Conservation (phyloP, 2,113 vertebrate genomes). For the Mobula hypostoma region DNA sequence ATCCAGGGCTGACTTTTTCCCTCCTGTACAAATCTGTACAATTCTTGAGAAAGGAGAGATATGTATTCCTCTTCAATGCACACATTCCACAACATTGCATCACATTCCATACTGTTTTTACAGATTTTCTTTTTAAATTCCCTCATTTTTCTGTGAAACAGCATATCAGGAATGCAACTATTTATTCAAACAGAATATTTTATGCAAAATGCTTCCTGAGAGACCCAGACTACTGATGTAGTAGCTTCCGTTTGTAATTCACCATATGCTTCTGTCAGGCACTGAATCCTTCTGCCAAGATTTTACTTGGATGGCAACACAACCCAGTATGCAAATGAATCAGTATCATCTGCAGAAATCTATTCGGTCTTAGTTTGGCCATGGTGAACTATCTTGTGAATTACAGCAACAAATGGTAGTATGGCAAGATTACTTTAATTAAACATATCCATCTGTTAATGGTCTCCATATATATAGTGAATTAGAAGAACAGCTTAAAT, state of each 20-base stretch:
- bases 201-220: conserved; percentile 33
- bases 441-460: conserved; percentile 58
- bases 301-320: conserved; percentile 13
- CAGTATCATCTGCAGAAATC: not conserved
- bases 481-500: conserved; percentile 51
- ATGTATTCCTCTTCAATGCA: not conserved
- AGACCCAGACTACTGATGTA: conserved; percentile 19
- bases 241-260: conserved; percentile 27
- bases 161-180: not conserved
- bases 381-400: conserved; percentile 57
- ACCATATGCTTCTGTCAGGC: conserved; percentile 33
- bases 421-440: conserved; percentile 63
- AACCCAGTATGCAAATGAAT: not conserved
- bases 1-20: not conserved
- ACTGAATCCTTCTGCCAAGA: conserved; percentile 7
- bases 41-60: not conserved
- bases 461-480: conserved; percentile 45
- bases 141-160: not conserved
- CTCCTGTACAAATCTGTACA: not conserved
- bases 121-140: not conserved
- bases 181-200: conserved; percentile 27
- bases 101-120: not conserved
- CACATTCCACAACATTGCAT: not conserved
- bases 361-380: conserved; percentile 49
- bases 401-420: conserved; percentile 59